Conservation (phyloP, 1,140 invertebrate species). For the Chrysomallon squamiferum region DNA sequence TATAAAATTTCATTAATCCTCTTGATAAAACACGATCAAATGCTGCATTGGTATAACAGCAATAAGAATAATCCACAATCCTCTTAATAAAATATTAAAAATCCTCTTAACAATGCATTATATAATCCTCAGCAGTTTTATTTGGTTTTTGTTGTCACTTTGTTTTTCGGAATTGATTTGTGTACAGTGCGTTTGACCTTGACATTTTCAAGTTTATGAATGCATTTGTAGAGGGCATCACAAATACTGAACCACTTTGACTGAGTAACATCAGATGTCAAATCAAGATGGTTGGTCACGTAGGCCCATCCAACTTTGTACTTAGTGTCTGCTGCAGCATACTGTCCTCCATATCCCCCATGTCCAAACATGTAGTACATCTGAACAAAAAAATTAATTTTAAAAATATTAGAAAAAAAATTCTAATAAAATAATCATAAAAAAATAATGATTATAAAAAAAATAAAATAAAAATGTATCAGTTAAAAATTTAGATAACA, state of each 20-base stretch:
- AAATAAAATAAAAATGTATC: too few species aligned
- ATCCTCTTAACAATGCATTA: too few species aligned
- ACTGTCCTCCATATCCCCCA: slow-evolving; percentile 52
- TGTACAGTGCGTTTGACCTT: slow-evolving; percentile 6
- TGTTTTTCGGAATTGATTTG: neutral
- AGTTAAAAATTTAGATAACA: too few species aligned
- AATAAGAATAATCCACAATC: too few species aligned
- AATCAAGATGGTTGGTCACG: slow-evolving; percentile 42
- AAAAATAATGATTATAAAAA: neutral
- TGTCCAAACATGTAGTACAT: slow-evolving; percentile 44
- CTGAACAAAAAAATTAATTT: slow-evolving; percentile 35
- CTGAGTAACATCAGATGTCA: slow-evolving; percentile 16
- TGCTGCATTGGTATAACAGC: too few species aligned
- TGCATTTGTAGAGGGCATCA: slow-evolving; percentile 33
- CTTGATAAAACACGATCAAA: too few species aligned
- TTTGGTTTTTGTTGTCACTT: too few species aligned
- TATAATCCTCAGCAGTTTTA: too few species aligned
- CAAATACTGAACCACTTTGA: slow-evolving; percentile 30
- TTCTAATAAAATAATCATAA: too few species aligned
- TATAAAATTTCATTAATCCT: too few species aligned
- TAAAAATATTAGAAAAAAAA: neutral
- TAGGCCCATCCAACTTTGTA: slow-evolving; percentile 45
- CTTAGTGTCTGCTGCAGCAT: slow-evolving; percentile 38
- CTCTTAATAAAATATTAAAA: too few species aligned
- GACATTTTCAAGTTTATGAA: slow-evolving; percentile 30